Evolutionary conservation across 2,113 vertebrate species (phyloP).

Genomic region (Promerops cafer): DNA sequence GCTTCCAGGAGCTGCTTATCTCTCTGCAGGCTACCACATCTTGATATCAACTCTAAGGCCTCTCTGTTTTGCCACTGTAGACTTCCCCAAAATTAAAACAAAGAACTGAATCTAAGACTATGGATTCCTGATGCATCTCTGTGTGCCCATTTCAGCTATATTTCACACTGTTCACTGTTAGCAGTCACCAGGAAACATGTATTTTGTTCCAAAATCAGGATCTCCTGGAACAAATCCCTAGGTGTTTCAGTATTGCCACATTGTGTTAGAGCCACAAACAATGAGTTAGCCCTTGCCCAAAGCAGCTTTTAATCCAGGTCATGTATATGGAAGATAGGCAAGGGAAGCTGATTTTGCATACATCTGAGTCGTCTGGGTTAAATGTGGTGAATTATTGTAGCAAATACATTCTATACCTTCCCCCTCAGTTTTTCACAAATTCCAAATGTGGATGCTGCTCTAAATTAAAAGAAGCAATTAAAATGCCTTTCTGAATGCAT

Average conservation of each 20-base stretch:
- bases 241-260: neutral
- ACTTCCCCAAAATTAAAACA: neutral
- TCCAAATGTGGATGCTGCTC: neutral
- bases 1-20: neutral
- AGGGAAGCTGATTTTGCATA: neutral
- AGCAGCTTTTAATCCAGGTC: neutral
- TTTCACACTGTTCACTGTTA: neutral
- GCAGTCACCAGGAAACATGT: neutral
- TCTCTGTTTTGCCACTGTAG: neutral
- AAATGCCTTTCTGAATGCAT: conserved; percentile 9
- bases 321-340: neutral
- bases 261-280: neutral
- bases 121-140: neutral
- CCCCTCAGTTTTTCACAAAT: neutral
- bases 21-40: neutral
- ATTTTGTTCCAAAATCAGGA: neutral
- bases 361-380: neutral
- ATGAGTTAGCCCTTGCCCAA: neutral
- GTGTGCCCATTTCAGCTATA: neutral
- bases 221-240: neutral
- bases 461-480: conserved; percentile 15
- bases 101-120: neutral
- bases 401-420: neutral
- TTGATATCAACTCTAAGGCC: neutral
- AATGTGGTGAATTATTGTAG: neutral